phyloP scores from a whole-genome alignment of 1,140 invertebrate genomes.

The Wasmannia auropunctata region DNA sequence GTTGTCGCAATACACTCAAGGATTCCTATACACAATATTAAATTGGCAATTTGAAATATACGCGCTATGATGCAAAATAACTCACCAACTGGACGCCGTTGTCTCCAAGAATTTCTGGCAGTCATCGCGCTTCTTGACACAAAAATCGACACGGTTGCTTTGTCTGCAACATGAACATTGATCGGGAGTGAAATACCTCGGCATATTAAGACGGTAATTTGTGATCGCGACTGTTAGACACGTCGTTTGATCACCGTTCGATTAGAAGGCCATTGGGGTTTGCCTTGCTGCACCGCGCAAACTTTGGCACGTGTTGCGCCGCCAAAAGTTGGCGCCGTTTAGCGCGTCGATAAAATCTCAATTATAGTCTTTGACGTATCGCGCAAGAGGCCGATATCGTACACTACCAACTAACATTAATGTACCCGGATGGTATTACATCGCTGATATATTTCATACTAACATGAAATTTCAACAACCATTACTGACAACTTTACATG shows the following conservation, averaged over 20 bases:
- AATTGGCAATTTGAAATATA: not conserved
- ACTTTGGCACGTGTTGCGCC: slow-evolving; percentile 71
- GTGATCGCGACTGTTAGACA: not conserved
- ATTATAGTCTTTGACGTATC: slow-evolving; percentile 74
- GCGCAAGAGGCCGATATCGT: slow-evolving; percentile 42
- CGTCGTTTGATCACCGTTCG: slow-evolving; percentile 13
- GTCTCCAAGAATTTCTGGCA: slow-evolving; percentile 34
- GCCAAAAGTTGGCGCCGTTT: slow-evolving; percentile 68
- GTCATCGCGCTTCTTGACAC: slow-evolving; percentile 55
- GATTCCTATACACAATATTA: not conserved
- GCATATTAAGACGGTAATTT: slow-evolving; percentile 23
- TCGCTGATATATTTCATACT: not conserved
- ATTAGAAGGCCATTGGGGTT: slow-evolving; percentile 54
- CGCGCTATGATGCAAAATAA: not conserved
- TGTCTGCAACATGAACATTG: slow-evolving; percentile 52
- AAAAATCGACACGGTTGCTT: slow-evolving; percentile 10
- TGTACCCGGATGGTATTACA: not conserved
- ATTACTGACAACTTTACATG: not conserved
- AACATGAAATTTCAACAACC: not conserved
- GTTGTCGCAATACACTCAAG: not conserved
- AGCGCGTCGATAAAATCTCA: slow-evolving; percentile 79
- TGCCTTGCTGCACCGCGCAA: slow-evolving; percentile 18
- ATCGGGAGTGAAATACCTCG: slow-evolving; percentile 12
- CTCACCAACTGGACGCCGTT: slow-evolving; percentile 62
- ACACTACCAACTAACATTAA: not conserved